Evolutionary conservation across 2,797 vertebrate species (phyloP).

Genomic region (Nasua narica): DNA sequence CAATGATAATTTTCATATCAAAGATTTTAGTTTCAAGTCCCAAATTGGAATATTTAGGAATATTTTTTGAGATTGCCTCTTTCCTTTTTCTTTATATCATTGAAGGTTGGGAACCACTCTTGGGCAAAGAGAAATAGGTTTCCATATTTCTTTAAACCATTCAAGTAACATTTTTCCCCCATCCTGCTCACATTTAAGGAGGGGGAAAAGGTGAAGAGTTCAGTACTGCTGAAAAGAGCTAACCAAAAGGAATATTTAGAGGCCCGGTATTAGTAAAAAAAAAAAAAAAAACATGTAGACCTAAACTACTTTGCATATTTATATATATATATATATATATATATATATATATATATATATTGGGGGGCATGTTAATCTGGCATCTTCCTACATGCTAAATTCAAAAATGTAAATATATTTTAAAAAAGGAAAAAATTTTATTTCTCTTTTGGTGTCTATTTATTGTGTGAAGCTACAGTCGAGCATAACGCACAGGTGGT

Average conservation of each 20-base stretch:
- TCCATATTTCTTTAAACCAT: background rate
- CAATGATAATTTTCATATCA: background rate
- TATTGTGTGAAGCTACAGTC: conserved; percentile 76
- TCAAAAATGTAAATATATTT: conserved; percentile 61
- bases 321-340: background rate
- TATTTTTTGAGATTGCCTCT: background rate
- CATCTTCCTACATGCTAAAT: conserved; percentile 23
- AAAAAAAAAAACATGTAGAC: background rate
- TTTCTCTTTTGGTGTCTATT: conserved; percentile 71
- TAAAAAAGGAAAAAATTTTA: conserved; percentile 43
- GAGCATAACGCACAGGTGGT: conserved; percentile 73
- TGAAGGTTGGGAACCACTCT: background rate
- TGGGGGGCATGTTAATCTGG: background rate
- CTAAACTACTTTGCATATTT: background rate
- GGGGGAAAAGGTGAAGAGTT: background rate
- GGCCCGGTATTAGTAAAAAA: background rate
- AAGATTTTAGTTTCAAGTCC: background rate
- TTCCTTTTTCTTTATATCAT: background rate
- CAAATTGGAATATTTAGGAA: background rate
- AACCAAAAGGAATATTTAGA: background rate
- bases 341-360: too few species aligned
- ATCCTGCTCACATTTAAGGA: background rate
- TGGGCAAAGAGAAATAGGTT: background rate
- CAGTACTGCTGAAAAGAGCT: background rate
- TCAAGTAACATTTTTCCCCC: background rate